Base-by-base conservation (phyloP, 2,113 vertebrate species). In the Rynchops niger region DNA sequence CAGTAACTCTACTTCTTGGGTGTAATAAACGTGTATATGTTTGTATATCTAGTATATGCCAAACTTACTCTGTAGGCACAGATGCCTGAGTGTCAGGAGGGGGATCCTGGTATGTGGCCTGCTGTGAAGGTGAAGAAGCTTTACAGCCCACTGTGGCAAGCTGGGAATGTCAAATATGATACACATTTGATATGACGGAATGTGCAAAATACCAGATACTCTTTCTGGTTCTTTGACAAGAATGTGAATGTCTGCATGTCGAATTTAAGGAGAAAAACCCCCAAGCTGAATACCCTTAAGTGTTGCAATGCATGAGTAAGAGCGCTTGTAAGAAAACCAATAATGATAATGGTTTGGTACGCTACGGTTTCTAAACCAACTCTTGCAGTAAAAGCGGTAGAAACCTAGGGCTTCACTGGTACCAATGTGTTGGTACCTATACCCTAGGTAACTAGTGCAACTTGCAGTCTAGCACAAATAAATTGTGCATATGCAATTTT, bases 161-260 rank as follows among this genome's bases (percentile, higher is more conserved):
- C 65, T 61, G 82, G n/a, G 38, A 13, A 45, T 6, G 2, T 15
- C 1, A 1, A 34, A 13, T 69, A 7, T 11, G 20, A 32, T 12
- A 6, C 0, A 16, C 1, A 1, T 52, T 59, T 86, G 40, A 9
- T n/a, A 5, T 19, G n/a, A 7, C 23, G n/a, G 42, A 29, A 4
- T 29, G 36, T 47, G 11, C 59, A 7, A 77, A 83, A 69, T 32
- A 8, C 12, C 61, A 29, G 22, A 12, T 25, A 30, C 12, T 70
- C 30, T 40, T 12, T 42, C 34, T 56, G 21, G 32, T 20, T 53
- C 43, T 63, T 55, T 78, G 22, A 13, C 6, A 72, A 50, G 47
- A 62, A 43, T 30, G 34, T 20, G 17, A 20, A 22, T 50, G 2
- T 16, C 14, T 86, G 27, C 18, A 2, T 36, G 67, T 42, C 1